Evolutionary conservation across 2,113 vertebrate species (phyloP), one percentile per base, ranked within the genome.

Genomic region (Mirounga angustirostris): DNA sequence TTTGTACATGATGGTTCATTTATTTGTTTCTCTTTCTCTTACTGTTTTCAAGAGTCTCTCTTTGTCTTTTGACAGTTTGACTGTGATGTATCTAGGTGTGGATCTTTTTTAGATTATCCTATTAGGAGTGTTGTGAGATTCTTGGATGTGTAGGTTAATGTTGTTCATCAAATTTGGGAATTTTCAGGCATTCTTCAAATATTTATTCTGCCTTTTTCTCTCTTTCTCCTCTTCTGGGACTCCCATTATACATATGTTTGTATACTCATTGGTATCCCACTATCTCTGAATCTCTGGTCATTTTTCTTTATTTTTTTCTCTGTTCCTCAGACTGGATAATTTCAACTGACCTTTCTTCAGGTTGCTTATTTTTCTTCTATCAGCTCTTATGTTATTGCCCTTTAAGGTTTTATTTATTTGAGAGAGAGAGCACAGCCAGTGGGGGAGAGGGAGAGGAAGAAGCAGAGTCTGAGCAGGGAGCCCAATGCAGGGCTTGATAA

Each of bases 11-110:
- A 36, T 90, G 36, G 56, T 46, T 46, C 24, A 3, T 56, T 63
- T 71, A 10, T 91, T 80, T 43, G 0, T 43, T 67, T 84, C 33
- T 71, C 8, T 89, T 12, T 82, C 46, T 67, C 24, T 78, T 63
- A 15, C 4, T 40, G 22, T 33, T 82, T 61, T 80, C 33, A 54
- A n/a, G n/a, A 33, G 65, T 56, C 26, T 73, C 5, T 73, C 36
- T 71, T 89, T 73, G 43, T 82, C 54, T 94, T 89, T 40, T 74
- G 85, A 89, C 33, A 82, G 40, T 82, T 74, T 89, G 54, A 89
- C 15, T 76, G 12, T 33, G 58, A 84, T 76, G 22, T 84, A 5
- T 65, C 46, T 90, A 76, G 28, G 7, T 56, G n/a, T 54, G 4
- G 10, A 19, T n/a, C 19, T 76, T 14, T 63, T 82, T 73, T 36